These are phyloP conservation scores for Lampris incognitus DNA, from an alignment of 2,113 vertebrate species.

Conservation along the genomic window DNA sequence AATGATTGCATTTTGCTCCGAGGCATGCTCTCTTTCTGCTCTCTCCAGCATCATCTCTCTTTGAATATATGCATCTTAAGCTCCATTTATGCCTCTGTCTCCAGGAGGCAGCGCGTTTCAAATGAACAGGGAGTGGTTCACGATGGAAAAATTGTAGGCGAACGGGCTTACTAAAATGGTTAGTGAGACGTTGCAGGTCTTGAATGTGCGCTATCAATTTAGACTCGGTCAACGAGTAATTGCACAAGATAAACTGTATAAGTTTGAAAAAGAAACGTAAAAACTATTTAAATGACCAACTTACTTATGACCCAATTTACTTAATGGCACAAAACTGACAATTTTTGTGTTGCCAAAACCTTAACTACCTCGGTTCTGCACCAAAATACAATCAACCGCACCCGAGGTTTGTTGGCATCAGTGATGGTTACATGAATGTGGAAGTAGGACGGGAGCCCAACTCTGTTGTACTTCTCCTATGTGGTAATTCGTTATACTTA, in stretches of 20 bases:
- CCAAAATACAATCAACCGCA: no score
- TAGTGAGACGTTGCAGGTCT: neutral
- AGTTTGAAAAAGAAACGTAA: no score
- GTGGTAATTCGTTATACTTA: no score
- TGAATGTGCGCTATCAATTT: neutral
- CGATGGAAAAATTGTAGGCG: neutral
- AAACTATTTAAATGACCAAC: no score
- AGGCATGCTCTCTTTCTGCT: neutral
- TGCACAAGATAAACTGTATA: neutral
- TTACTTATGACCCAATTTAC: neutral
- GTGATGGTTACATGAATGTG: neutral
- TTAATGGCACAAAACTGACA: neutral
- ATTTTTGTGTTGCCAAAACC: no score
- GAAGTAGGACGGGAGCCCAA: neutral
- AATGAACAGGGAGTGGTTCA: neutral
- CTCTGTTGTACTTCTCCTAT: neutral
- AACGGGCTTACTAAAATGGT: no score
- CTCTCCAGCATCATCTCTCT: neutral
- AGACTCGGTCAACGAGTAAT: neutral
- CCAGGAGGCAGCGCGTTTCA: neutral
- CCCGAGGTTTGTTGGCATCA: neutral
- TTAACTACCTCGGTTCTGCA: no score
- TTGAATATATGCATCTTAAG: conserved; percentile 19
- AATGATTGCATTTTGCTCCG: conserved; percentile 21
- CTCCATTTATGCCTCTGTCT: conserved; percentile 2